phyloP scores from a whole-genome alignment of 2,113 vertebrate species.

The Pavo muticus region DNA sequence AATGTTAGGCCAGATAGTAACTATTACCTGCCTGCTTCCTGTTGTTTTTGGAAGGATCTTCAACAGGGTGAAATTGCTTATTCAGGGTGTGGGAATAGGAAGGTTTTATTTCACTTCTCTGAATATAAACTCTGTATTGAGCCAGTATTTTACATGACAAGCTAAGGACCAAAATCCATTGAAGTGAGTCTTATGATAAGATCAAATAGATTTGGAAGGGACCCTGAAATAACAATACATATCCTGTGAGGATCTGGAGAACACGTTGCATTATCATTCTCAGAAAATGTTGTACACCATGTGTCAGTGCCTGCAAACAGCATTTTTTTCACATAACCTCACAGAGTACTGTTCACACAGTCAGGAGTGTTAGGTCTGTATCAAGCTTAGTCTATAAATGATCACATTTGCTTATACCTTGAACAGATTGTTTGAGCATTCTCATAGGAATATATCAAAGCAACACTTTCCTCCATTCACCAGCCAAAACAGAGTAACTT shows the following conservation, averaged over 20 bases:
- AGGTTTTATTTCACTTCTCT: conserved; percentile 50
- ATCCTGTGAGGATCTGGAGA: conserved; percentile 37
- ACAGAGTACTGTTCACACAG: conserved; percentile 54
- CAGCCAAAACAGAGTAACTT: neutral
- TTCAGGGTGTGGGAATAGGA: conserved; percentile 40
- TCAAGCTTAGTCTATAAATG: conserved; percentile 63
- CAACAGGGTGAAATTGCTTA: conserved; percentile 61
- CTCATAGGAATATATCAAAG: conserved; percentile 31
- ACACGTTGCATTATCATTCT: conserved; percentile 12
- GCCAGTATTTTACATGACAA: conserved; percentile 43
- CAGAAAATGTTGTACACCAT: conserved; percentile 15
- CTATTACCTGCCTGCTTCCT: conserved; percentile 67
- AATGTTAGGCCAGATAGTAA: conserved; percentile 51
- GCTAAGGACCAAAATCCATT: conserved; percentile 4
- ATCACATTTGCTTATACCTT: conserved; percentile 18
- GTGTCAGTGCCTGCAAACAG: conserved; percentile 62
- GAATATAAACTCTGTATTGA: conserved; percentile 7
- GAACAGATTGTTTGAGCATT: conserved; percentile 57
- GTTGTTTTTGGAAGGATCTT: conserved; percentile 72
- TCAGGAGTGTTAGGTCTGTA: conserved; percentile 39
- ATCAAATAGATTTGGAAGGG: conserved; percentile 38
- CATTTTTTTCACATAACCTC: conserved; percentile 32
- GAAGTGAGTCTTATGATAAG: neutral
- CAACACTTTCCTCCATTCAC: neutral
- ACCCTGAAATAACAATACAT: conserved; percentile 37